phyloP scores from a whole-genome alignment of 2,888 invertebrate genomes.

The Agriopis marginaria region DNA sequence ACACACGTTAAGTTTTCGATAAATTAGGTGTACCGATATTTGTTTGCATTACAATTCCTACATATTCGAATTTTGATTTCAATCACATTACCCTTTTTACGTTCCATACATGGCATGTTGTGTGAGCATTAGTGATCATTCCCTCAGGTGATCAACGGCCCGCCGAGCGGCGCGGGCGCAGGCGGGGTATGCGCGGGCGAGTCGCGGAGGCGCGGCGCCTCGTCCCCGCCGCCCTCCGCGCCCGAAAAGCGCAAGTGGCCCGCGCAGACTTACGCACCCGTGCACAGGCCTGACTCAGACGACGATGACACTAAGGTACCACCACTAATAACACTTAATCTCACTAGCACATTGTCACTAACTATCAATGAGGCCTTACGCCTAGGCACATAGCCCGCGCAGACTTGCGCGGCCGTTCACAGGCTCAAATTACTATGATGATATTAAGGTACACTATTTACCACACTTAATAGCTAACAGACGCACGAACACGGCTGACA shows the following conservation, averaged over 20 bases:
- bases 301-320: conserved; percentile 79
- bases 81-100: neutral
- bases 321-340: neutral
- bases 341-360: conserved; percentile 22
- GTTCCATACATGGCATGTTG: conserved; percentile 9
- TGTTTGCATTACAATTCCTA: neutral
- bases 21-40: neutral
- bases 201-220: conserved; percentile 76
- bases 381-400: conserved; percentile 90
- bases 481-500: no score
- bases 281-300: conserved; percentile 64
- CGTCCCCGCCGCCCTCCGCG: conserved; percentile 83
- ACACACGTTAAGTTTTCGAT: no score
- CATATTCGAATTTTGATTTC: neutral
- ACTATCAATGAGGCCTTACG: conserved; percentile 53
- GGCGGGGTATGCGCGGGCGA: conserved; percentile 50
- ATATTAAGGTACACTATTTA: conserved; percentile 69
- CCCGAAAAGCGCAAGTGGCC: conserved; percentile 92
- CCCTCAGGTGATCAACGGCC: conserved; percentile 79
- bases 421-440: conserved; percentile 71
- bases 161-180: conserved; percentile 62
- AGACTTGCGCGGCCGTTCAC: conserved; percentile 59
- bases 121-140: conserved; percentile 24
- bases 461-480: no score
- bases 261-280: conserved; percentile 64